These are phyloP conservation scores for Heliconius erato DNA, from an alignment of 2,888 invertebrate genomes.

Conservation along the genomic window DNA sequence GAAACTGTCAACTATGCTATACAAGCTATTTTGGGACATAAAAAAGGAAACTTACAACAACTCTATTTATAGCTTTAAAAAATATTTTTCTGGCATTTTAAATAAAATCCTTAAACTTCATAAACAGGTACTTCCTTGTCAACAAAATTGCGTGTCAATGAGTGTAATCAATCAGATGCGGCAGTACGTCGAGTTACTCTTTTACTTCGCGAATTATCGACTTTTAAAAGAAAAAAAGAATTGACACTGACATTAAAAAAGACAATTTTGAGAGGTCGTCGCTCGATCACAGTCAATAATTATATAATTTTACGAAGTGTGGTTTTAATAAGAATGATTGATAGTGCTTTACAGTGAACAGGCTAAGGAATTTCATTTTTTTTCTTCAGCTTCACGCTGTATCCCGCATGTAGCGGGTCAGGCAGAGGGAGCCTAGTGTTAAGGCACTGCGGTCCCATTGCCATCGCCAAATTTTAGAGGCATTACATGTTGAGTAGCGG, in stretches of 20 bases:
- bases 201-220: constrained; percentile 15
- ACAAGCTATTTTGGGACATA: neutral
- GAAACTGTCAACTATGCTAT: neutral
- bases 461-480: no score
- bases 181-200: neutral
- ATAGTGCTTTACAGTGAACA: no score
- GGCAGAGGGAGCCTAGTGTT: no score
- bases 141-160: constrained; percentile 18
- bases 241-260: constrained; percentile 12
- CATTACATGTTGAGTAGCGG: no score
- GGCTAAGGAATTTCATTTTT: no score
- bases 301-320: neutral
- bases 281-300: constrained; percentile 7
- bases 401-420: no score
- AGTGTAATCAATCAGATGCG: constrained; percentile 23
- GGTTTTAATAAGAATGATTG: no score
- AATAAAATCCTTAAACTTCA: constrained; percentile 17
- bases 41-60: neutral
- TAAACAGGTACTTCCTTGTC: neutral
- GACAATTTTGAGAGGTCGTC: constrained; percentile 13
- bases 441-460: no score
- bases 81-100: neutral
- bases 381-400: no score
- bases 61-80: constrained; percentile 1
- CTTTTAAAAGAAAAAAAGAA: neutral